phyloP scores from a whole-genome alignment of 2,113 vertebrate genomes.

The Lamprologus lemairii region DNA sequence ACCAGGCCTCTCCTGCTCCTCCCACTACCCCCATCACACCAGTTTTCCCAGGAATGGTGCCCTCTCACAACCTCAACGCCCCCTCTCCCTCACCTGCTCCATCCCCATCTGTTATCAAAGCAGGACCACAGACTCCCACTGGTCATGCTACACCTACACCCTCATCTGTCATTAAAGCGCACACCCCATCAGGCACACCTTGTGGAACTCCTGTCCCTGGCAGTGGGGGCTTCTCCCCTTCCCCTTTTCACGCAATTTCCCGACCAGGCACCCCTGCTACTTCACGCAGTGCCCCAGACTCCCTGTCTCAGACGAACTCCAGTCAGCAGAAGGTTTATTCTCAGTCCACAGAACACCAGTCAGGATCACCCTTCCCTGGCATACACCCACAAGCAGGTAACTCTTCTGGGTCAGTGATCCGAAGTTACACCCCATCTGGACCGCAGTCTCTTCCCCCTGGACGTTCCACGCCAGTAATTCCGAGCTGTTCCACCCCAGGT shows the following conservation, averaged over 20 bases:
- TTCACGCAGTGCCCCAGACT: slow-evolving; percentile 55
- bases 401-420: slow-evolving; percentile 75
- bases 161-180: slow-evolving; percentile 72
- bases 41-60: slow-evolving; percentile 82
- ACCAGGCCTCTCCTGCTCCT: slow-evolving; percentile 75
- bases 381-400: slow-evolving; percentile 72
- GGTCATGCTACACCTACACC: slow-evolving; percentile 62
- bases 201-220: slow-evolving; percentile 67
- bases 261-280: slow-evolving; percentile 71
- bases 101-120: slow-evolving; percentile 74
- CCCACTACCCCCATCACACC: slow-evolving; percentile 77
- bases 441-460: slow-evolving; percentile 63
- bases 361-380: slow-evolving; percentile 58
- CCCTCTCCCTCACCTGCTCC: slow-evolving; percentile 59
- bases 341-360: slow-evolving; percentile 70
- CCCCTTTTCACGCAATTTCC: slow-evolving; percentile 72
- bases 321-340: slow-evolving; percentile 79
- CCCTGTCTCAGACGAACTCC: slow-evolving; percentile 64
- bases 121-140: slow-evolving; percentile 60
- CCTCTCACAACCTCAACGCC: slow-evolving; percentile 63
- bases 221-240: slow-evolving; percentile 70
- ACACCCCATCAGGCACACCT: slow-evolving; percentile 71
- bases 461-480: slow-evolving; percentile 72
- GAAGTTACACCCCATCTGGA: slow-evolving; percentile 81
- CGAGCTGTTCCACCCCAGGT: slow-evolving; percentile 52